Evolutionary conservation across 2,888 invertebrate genomes (phyloP), one percentile per base, ranked within the genome.

Genomic region (Chalcosyrphus nemorum): DNA sequence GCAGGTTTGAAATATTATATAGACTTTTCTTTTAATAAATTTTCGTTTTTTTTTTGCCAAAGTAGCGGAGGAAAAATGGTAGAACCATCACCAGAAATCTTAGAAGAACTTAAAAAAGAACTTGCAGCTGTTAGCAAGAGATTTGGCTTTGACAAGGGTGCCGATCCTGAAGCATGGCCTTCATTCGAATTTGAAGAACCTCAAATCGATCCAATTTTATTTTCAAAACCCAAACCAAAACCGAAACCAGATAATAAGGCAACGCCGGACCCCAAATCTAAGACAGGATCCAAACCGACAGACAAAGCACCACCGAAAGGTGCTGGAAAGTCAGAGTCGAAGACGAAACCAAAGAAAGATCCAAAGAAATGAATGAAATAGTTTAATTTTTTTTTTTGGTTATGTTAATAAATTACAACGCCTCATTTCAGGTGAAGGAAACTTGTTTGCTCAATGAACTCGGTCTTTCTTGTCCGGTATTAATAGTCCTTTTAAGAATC

Each of bases 41-140:
- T 4, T 17, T 19, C 1, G 1, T 2, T 29, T 47, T 63, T 47
- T 13, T 13, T 27, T 21, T 13, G 9, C 24, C 1, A 19, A 24
- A 27, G n/a, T 2, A 72, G 72, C 13, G 61, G 50, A 1, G 72
- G 61, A 6, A 72, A 52, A 52, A 61, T 72, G 29, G 47, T 43
- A 13, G 72, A 72, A 0, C 71, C 71, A 0, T 17, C 27, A n/a
- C 50, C 57, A 11, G 72, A 72, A 45, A 72, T 72, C 13, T 27
- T 61, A n/a, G 1, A 19, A 6, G 52, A 61, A 52, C 2, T 72
- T 2, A 13, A 38, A 41, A 21, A 13, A 1, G 72, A 52, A 19
- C 11, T 61, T 2, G 9, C 2, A 9, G 21, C 5, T 13, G 13
- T 63, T 1, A 21, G 50, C 2, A 11, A 17, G 7, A 63, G 50